A percentile compares a stretch with the other conserved stretches of the same genome.
phyloP scores from a whole-genome alignment of 2,888 invertebrate species.

The Andrena minutula region DNA sequence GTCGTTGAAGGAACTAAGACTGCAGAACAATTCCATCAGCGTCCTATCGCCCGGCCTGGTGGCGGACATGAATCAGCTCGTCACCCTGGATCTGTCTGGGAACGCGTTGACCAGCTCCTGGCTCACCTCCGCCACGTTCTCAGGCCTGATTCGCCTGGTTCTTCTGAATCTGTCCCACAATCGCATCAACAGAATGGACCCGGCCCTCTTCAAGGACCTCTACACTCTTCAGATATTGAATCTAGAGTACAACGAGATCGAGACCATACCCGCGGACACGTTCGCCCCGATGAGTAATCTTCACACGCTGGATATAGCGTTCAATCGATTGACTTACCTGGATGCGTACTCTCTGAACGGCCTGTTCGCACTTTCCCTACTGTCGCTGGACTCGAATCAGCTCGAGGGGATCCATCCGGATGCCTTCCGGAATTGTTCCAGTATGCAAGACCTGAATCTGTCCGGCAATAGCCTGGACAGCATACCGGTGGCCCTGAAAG shows the following conservation, averaged over 20 bases:
- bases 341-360: constrained; percentile 95
- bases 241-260: constrained; percentile 93
- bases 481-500: constrained; percentile 92
- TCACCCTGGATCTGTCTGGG: constrained; percentile 93
- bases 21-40: constrained; percentile 96
- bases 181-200: constrained; percentile 92
- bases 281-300: constrained; percentile 97
- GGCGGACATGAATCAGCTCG: constrained; percentile 93
- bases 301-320: constrained; percentile 94
- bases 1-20: constrained; percentile 94
- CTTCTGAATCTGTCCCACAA: constrained; percentile 95
- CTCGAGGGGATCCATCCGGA: constrained; percentile 94
- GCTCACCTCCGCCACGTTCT: constrained; percentile 94
- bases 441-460: constrained; percentile 95
- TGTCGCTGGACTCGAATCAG: constrained; percentile 94
- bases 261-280: constrained; percentile 93
- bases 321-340: constrained; percentile 93
- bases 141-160: constrained; percentile 94
- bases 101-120: constrained; percentile 95
- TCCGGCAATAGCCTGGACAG: constrained; percentile 94
- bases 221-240: constrained; percentile 96
- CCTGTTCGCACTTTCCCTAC: constrained; percentile 93
- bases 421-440: constrained; percentile 96
- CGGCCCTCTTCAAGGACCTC: constrained; percentile 94
- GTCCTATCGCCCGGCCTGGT: constrained; percentile 94